A percentile compares a stretch with the other conserved stretches of the same genome.
Conservation (phyloP, 2,797 vertebrate species). For the Crocidura indochinensis region DNA sequence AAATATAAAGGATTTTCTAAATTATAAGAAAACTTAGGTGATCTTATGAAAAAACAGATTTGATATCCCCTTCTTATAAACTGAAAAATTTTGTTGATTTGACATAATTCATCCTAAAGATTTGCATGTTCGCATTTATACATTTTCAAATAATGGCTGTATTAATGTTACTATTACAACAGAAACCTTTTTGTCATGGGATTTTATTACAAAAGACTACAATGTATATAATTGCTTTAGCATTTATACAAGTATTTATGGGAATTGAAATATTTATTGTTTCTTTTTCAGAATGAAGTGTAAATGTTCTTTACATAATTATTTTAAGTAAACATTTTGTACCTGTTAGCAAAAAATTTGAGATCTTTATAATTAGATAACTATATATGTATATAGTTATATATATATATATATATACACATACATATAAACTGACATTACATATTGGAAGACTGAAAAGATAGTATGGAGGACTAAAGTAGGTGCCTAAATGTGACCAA, state of each 20-base stretch:
- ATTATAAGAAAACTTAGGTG: constrained; percentile 55
- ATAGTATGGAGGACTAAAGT: too few species aligned
- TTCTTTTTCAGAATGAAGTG: constrained; percentile 67
- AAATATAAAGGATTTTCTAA: constrained; percentile 57
- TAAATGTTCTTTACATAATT: constrained; percentile 46
- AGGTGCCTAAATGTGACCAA: too few species aligned
- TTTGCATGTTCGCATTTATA: constrained; percentile 46
- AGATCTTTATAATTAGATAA: constrained; percentile 44
- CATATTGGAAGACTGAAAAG: not conserved
- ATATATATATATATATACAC: constrained; percentile 22
- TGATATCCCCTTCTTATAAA: constrained; percentile 24
- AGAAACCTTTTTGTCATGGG: constrained; percentile 2
- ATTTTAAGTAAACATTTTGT: constrained; percentile 64
- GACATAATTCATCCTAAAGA: constrained; percentile 57
- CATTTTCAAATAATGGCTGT: constrained; percentile 34
- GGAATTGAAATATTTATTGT: constrained; percentile 15
- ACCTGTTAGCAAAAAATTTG: constrained; percentile 28
- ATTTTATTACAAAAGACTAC: constrained; percentile 42
- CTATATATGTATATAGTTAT: constrained; percentile 41
- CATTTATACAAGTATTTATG: constrained; percentile 22
- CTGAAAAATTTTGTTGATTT: constrained; percentile 2
- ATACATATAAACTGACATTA: not conserved
- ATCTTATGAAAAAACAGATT: constrained; percentile 46
- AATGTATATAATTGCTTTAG: not conserved
- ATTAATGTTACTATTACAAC: constrained; percentile 48